A percentile compares a stretch with the other conserved stretches of the same genome.
Conservation (phyloP, 2,888 invertebrate species). For the Lepidocyrtoides sp. region DNA sequence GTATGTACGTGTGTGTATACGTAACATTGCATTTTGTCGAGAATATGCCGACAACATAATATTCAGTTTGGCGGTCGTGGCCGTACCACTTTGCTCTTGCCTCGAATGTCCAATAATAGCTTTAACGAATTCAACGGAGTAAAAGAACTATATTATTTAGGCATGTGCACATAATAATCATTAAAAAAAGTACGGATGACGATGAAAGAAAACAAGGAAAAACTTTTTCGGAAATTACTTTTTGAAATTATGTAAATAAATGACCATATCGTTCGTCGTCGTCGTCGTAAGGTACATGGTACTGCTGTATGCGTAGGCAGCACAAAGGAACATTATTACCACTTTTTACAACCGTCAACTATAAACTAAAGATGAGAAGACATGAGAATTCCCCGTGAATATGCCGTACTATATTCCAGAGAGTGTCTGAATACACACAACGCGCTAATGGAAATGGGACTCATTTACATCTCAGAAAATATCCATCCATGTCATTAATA, state of each 20-base stretch:
- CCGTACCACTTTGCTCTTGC: constrained; percentile 56
- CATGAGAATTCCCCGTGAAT: constrained; percentile 16
- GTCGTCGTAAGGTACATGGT: constrained; percentile 17
- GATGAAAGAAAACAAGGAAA: constrained; percentile 53
- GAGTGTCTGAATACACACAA: neutral
- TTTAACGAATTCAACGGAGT: neutral
- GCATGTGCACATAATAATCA: constrained; percentile 35
- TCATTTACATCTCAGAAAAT: constrained; percentile 18
- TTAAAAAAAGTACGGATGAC: constrained; percentile 31
- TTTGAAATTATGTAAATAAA: constrained; percentile 47
- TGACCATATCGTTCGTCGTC: no score
- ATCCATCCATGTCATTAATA: constrained; percentile 42
- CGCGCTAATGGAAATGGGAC: neutral
- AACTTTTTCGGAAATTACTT: constrained; percentile 46
- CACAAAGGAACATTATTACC: neutral
- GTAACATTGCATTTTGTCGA: constrained; percentile 24
- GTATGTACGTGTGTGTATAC: neutral
- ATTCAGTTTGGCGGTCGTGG: neutral
- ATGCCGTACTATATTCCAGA: neutral
- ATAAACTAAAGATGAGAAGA: constrained; percentile 2
- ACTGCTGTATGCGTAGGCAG: neutral
- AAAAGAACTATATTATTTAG: constrained; percentile 16
- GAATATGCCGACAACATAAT: neutral
- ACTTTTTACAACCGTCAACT: neutral
- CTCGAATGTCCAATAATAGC: constrained; percentile 55